Conservation (phyloP, 2,113 vertebrate genomes). For the Nothobranchius furzeri region DNA sequence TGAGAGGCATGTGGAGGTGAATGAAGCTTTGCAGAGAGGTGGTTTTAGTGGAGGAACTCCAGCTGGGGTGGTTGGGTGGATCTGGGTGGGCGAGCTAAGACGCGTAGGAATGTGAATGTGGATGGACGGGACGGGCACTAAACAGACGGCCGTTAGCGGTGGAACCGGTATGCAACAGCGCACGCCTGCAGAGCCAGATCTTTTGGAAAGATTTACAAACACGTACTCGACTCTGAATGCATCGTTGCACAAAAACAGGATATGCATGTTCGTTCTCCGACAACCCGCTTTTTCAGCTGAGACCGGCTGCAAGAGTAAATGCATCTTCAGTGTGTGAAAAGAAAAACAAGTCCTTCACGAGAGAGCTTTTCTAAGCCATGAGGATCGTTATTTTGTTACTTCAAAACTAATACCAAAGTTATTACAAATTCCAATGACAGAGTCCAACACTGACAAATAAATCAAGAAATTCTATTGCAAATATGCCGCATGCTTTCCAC, state of each 20-base stretch:
- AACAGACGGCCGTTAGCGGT: slow-evolving; percentile 32
- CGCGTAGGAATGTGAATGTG: slow-evolving; percentile 20
- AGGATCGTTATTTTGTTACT: slow-evolving; percentile 53
- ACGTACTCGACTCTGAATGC: neutral
- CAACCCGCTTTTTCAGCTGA: slow-evolving; percentile 2
- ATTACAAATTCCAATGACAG: slow-evolving; percentile 62
- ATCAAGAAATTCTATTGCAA: slow-evolving; percentile 39
- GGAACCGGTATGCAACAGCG: slow-evolving; percentile 11
- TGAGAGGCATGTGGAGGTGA: slow-evolving; percentile 27
- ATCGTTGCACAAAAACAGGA: slow-evolving; percentile 17
- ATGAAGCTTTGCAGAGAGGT: slow-evolving; percentile 44
- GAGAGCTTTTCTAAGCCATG: slow-evolving; percentile 34
- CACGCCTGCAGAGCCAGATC: slow-evolving; percentile 31
- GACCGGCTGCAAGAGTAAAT: slow-evolving; percentile 6
- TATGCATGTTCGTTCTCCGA: neutral
- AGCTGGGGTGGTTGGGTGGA: slow-evolving; percentile 36
- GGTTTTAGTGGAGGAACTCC: slow-evolving; percentile 35
- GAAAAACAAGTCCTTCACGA: slow-evolving; percentile 8
- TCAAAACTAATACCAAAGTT: slow-evolving; percentile 57
- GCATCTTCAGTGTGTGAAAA: neutral
- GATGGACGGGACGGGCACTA: slow-evolving; percentile 31
- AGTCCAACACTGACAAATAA: slow-evolving; percentile 34
- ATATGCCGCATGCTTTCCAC: slow-evolving; percentile 41
- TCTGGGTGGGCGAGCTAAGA: slow-evolving; percentile 36
- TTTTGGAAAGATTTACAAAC: slow-evolving; percentile 8